phyloP scores from a whole-genome alignment of 2,888 invertebrate genomes.

The Hybos culiciformis region DNA sequence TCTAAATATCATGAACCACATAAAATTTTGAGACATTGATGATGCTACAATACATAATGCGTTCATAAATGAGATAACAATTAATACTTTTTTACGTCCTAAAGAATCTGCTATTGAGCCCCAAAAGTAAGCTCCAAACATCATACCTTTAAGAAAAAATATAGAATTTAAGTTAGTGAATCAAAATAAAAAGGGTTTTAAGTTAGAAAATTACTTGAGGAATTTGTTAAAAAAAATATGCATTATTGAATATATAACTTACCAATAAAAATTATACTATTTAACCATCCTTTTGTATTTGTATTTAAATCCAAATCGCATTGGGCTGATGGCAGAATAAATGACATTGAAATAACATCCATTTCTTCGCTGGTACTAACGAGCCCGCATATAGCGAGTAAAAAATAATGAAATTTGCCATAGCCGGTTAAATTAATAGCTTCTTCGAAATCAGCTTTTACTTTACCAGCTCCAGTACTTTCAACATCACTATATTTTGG shows the following conservation, averaged over 20 bases:
- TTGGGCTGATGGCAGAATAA: slow-evolving; percentile 84
- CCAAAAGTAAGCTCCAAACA: slow-evolving; percentile 89
- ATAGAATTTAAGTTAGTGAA: no score
- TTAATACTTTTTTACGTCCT: slow-evolving; percentile 76
- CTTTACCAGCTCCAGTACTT: slow-evolving; percentile 44
- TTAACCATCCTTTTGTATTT: slow-evolving; percentile 67
- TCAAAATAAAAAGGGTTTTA: no score
- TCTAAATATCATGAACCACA: slow-evolving; percentile 78
- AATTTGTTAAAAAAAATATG: no score
- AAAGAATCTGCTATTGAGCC: slow-evolving; percentile 80
- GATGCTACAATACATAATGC: slow-evolving; percentile 81
- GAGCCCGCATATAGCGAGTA: slow-evolving; percentile 83
- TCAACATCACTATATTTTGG: slow-evolving; percentile 40
- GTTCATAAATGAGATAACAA: slow-evolving; percentile 81
- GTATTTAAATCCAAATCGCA: slow-evolving; percentile 81
- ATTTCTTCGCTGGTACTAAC: slow-evolving; percentile 92
- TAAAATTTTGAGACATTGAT: slow-evolving; percentile 78
- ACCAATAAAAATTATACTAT: slow-evolving; percentile 71
- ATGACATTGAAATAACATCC: slow-evolving; percentile 91
- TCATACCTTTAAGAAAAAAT: no score
- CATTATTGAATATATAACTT: no score
- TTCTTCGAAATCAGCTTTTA: slow-evolving; percentile 75
- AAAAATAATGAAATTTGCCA: slow-evolving; percentile 67
- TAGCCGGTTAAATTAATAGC: slow-evolving; percentile 70
- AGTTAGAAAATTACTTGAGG: no score